Conservation (phyloP, 23 tunicate species). For the Halocynthia aurantium region DNA sequence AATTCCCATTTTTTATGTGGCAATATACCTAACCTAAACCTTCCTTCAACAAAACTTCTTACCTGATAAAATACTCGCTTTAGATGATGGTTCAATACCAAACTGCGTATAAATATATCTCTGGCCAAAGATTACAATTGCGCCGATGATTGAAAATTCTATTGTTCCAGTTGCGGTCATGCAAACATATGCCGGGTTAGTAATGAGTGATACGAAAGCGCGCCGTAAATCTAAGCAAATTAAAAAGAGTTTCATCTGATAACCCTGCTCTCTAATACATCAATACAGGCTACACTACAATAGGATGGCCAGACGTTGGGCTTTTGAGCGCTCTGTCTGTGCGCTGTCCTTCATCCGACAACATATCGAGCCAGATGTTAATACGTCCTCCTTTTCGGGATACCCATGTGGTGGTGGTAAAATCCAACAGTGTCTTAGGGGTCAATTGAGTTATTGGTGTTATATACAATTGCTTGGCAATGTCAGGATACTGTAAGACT, state of each 20-base stretch:
- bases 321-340: too few relatives aligned
- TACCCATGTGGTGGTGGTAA: too few relatives aligned
- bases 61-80: constrained; percentile 88
- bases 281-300: too few relatives aligned
- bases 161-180: constrained; percentile 75
- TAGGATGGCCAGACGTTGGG: too few relatives aligned
- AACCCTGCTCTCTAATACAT: too few relatives aligned
- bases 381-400: too few relatives aligned
- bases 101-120: constrained; percentile 91
- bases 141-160: constrained; percentile 94
- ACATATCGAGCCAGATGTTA: too few relatives aligned
- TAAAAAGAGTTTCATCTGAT: background rate
- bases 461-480: too few relatives aligned
- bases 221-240: constrained; percentile 47
- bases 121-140: constrained; percentile 90
- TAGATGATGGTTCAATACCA: constrained; percentile 62
- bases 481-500: too few relatives aligned
- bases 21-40: constrained; percentile 4
- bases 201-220: constrained; percentile 36
- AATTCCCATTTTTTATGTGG: background rate
- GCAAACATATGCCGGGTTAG: constrained; percentile 70
- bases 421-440: too few relatives aligned
- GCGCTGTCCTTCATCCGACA: too few relatives aligned
- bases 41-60: background rate
- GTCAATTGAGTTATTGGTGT: too few relatives aligned